Evolutionary conservation across 2,888 invertebrate species (phyloP).

Genomic region (Idaea dimidiata): DNA sequence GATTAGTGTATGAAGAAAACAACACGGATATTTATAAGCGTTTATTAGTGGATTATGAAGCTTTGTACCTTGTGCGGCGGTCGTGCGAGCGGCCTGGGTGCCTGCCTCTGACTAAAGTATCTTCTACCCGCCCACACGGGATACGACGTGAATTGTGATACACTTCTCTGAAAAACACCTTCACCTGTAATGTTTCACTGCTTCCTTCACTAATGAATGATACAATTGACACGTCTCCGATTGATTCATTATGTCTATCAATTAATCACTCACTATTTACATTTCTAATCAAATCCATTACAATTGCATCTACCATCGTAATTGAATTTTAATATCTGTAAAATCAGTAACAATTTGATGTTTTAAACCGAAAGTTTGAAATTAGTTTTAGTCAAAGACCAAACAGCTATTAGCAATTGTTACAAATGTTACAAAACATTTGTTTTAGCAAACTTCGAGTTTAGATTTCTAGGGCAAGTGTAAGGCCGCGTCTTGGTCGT

Average conservation of each 20-base stretch:
- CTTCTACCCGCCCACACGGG: conserved; percentile 60
- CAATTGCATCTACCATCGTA: background rate
- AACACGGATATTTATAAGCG: conserved; percentile 53
- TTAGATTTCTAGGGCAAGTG: background rate
- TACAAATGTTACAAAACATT: conserved; percentile 12
- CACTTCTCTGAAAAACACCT: conserved; percentile 38
- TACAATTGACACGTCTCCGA: conserved; percentile 34
- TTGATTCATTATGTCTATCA: conserved; percentile 28
- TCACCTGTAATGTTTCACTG: conserved; percentile 69
- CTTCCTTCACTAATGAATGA: conserved; percentile 35
- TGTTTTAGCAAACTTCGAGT: conserved; percentile 20
- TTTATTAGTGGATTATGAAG: conserved; percentile 74
- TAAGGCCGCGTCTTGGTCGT: background rate
- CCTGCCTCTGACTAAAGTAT: conserved; percentile 72
- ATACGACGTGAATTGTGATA: conserved; percentile 22
- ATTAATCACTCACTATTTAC: background rate
- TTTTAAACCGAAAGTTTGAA: background rate
- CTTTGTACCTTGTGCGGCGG: conserved; percentile 76
- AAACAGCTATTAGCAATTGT: background rate
- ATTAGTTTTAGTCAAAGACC: background rate
- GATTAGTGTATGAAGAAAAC: conserved; percentile 57
- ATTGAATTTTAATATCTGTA: background rate
- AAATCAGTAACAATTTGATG: background rate
- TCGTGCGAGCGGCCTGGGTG: conserved; percentile 78
- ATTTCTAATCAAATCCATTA: background rate